Conservation (phyloP, 2,888 invertebrate species). For the Apoda limacodes region DNA sequence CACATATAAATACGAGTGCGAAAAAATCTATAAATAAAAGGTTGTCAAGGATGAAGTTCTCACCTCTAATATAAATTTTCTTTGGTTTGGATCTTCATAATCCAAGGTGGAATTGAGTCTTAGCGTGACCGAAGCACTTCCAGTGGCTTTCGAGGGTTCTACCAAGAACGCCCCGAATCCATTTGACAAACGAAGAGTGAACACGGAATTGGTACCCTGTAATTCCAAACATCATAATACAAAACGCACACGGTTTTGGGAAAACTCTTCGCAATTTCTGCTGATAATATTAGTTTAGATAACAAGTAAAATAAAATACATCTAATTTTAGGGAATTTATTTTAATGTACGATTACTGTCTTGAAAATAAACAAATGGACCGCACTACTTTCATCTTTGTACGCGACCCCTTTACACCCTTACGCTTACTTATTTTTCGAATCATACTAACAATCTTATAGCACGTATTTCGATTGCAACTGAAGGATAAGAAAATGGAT, state of each 20-base stretch:
- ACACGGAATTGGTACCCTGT: conserved; percentile 86
- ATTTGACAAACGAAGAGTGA: conserved; percentile 82
- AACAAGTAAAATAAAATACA: conserved; percentile 1
- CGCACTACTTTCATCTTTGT: too few species aligned
- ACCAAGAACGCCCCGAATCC: conserved; percentile 86
- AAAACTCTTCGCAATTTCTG: too few species aligned
- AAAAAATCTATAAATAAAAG: background rate
- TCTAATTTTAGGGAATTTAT: background rate
- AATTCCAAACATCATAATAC: conserved; percentile 19
- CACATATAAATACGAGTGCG: too few species aligned
- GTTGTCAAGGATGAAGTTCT: background rate
- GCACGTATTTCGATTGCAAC: too few species aligned
- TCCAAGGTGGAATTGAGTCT: conserved; percentile 85
- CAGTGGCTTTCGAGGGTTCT: conserved; percentile 83
- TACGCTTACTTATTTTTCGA: too few species aligned
- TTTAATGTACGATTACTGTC: too few species aligned
- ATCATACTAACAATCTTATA: too few species aligned
- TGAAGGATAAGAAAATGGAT: too few species aligned
- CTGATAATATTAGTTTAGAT: background rate
- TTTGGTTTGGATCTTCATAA: conserved; percentile 91
- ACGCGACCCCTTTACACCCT: too few species aligned
- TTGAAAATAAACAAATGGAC: too few species aligned
- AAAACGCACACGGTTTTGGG: background rate
- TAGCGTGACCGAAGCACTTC: conserved; percentile 85
- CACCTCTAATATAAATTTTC: conserved; percentile 87